Evolutionary conservation across 2,888 invertebrate species (phyloP).

Genomic region (Argyresthia albistria): DNA sequence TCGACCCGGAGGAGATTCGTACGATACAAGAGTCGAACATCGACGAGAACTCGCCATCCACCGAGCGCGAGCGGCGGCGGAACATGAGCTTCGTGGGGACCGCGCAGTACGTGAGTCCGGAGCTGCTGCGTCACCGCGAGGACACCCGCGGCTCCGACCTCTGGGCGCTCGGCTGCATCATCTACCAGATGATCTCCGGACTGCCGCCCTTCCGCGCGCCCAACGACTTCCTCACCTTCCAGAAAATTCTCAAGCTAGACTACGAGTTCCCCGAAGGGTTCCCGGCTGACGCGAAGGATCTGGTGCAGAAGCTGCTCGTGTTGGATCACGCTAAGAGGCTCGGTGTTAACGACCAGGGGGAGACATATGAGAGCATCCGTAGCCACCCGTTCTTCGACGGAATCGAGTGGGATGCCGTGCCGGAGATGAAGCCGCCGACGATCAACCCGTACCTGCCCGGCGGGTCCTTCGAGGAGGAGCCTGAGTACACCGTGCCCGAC

Average conservation of each 20-base stretch:
- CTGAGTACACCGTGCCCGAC: slow-evolving; percentile 80
- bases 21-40: slow-evolving; percentile 21
- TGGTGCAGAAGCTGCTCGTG: slow-evolving; percentile 89
- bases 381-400: slow-evolving; percentile 89
- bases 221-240: slow-evolving; percentile 96
- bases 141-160: slow-evolving; percentile 88
- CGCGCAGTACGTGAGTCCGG: slow-evolving; percentile 98
- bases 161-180: slow-evolving; percentile 97
- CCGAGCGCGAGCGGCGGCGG: slow-evolving; percentile 64
- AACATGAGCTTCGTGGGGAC: slow-evolving; percentile 96
- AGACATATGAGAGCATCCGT: slow-evolving; percentile 85
- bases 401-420: slow-evolving; percentile 86
- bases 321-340: slow-evolving; percentile 85
- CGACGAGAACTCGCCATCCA: slow-evolving; percentile 35
- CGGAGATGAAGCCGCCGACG: slow-evolving; percentile 84
- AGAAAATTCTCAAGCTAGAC: slow-evolving; percentile 92
- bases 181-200: slow-evolving; percentile 97
- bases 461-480: slow-evolving; percentile 75
- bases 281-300: slow-evolving; percentile 85
- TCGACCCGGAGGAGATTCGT: slow-evolving; percentile 56
- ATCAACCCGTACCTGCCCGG: slow-evolving; percentile 88
- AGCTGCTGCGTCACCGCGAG: slow-evolving; percentile 87
- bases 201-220: slow-evolving; percentile 92
- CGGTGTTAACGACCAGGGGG: slow-evolving; percentile 82
- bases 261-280: slow-evolving; percentile 96